Base-by-base conservation (phyloP, 2,113 vertebrate genomes). In the Struthio camelus region DNA sequence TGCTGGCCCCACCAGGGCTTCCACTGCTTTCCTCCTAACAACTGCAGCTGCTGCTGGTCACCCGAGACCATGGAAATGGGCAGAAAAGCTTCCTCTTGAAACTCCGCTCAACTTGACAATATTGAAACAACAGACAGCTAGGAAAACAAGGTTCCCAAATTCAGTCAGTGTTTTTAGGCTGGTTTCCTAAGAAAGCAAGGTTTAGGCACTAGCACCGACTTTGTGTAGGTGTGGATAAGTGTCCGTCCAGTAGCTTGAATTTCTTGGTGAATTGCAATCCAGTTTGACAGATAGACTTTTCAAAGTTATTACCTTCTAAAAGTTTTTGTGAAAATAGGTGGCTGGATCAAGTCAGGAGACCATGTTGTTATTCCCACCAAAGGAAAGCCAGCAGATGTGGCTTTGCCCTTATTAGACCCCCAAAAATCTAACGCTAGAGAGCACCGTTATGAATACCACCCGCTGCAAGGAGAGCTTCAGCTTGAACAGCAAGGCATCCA, bases 1-100 rank as follows among this genome's bases (percentile, higher is more conserved):
- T 87, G 88, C 94, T 91, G 73, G 72, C 66, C 92, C 86, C 85
- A 54, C 51, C 73, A 80, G 78, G 61, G 65, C 62, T 87, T 92
- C 82, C 87, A 80, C 61, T 64, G 80, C 93, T 89, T 79, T 90
- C 38, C 40, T 93, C 90, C 84, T 91, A 48, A 90, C 88, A 96
- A 84, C 73, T 70, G 72, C 89, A 92, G 92, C 94, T 97, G 95
- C 92, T 94, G 92, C 78, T 32, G 8, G 40, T 73, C 97, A 91
- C 84, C 30, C 2, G 95, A 96, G 95, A 87, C 34, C 62, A 4
- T 2, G 3, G 36, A 80, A 96, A 90, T 0, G 23, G 79, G 75
- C 66, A 91, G 77, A 91, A 87, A 86, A 94, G 18, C 48, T 78
- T 87, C 50, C 27, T 91, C 30, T 40, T 48, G 66, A 69, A 96